A percentile compares a stretch with the other conserved stretches of the same genome.
Conservation (phyloP, 64 coral and sea anemone species). For the Acropora yongei region DNA sequence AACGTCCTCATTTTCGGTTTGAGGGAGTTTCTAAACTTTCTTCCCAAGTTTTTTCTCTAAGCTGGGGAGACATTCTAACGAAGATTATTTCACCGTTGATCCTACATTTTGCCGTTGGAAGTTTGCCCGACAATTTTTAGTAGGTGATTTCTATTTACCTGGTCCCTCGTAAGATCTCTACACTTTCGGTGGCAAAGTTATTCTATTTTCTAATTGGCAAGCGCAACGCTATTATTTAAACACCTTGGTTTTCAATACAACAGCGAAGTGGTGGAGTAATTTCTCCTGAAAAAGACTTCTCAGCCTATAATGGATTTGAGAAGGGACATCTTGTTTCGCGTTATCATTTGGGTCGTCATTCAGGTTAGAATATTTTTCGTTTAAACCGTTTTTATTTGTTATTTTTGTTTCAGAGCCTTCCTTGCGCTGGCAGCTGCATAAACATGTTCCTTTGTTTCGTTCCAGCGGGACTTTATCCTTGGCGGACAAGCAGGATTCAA, state of each 20-base stretch:
- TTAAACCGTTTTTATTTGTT: neutral
- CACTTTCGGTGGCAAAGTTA: no score
- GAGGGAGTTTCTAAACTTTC: neutral
- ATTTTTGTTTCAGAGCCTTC: neutral
- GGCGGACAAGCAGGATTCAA: neutral
- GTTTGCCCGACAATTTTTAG: constrained; percentile 23
- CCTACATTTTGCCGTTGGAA: neutral
- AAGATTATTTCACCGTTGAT: neutral
- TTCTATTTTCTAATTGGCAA: no score
- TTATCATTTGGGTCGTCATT: neutral
- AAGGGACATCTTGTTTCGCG: neutral
- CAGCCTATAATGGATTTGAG: no score
- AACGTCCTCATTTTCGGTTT: neutral
- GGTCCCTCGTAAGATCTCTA: no score
- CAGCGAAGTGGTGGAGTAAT: no score
- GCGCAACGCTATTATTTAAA: no score
- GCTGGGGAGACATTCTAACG: neutral
- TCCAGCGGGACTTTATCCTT: neutral
- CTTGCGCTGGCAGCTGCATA: neutral
- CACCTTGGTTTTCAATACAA: no score
- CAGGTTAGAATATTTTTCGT: constrained; percentile 1
- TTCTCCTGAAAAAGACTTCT: no score
- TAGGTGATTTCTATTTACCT: constrained; percentile 13
- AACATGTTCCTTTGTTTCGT: neutral
- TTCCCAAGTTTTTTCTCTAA: neutral